phyloP scores from a whole-genome alignment of 2,113 vertebrate genomes.

The Calidris pugnax region DNA sequence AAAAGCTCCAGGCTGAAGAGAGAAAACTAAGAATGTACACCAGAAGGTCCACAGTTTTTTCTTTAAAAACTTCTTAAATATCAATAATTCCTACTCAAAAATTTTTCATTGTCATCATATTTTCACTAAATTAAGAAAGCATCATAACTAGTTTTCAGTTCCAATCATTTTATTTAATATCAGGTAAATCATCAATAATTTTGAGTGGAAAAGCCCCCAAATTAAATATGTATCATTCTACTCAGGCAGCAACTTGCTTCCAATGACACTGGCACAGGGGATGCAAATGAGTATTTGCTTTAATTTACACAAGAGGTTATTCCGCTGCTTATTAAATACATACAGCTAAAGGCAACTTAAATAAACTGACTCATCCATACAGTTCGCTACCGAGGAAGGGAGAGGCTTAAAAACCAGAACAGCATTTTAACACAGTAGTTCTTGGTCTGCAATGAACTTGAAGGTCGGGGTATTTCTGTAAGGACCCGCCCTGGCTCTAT shows the following conservation, averaged over 20 bases:
- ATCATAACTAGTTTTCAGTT: background rate
- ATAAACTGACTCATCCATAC: background rate
- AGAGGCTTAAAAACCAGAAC: background rate
- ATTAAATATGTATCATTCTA: background rate
- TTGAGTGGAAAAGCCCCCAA: background rate
- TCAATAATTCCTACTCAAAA: background rate
- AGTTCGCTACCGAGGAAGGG: background rate
- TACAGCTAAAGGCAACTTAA: background rate
- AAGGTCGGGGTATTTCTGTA: background rate
- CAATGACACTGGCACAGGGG: background rate
- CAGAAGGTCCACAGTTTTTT: background rate
- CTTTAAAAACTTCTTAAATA: background rate
- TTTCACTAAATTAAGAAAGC: background rate
- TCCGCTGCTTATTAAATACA: background rate
- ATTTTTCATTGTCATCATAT: background rate
- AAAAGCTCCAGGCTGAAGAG: background rate
- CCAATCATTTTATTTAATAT: background rate
- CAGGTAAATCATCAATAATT: background rate
- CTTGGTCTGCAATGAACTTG: background rate
- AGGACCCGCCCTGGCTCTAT: background rate
- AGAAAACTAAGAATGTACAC: background rate
- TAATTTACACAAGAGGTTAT: background rate
- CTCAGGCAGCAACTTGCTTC: background rate
- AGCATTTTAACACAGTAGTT: background rate
- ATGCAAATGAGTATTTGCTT: background rate